Conservation (phyloP, 2,888 invertebrate species). For the Alviniconcha strummeri region DNA sequence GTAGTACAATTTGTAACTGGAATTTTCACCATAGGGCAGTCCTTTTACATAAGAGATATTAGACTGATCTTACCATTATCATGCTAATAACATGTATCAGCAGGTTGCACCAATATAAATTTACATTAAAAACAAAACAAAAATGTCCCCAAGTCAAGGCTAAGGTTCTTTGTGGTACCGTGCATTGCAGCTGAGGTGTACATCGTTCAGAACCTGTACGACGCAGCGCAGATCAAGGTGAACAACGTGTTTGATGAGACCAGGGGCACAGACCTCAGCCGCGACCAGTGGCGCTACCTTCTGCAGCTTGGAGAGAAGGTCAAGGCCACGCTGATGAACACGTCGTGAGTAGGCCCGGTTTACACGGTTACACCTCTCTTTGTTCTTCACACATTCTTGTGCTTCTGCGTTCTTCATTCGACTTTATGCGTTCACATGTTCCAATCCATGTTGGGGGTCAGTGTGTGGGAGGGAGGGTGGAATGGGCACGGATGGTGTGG, state of each 20-base stretch:
- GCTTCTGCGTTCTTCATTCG: not conserved
- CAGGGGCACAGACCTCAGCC: constrained; percentile 86
- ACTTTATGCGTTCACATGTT: not conserved
- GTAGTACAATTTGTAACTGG: too few relatives aligned
- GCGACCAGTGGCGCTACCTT: constrained; percentile 94
- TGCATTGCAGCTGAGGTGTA: constrained; percentile 85
- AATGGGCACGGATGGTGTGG: not conserved
- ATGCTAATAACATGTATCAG: too few relatives aligned
- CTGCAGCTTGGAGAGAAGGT: constrained; percentile 91
- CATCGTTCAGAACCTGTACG: constrained; percentile 95
- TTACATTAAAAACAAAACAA: too few relatives aligned
- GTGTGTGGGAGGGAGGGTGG: not conserved
- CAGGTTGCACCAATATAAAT: too few relatives aligned
- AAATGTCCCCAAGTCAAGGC: too few relatives aligned
- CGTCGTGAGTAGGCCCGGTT: constrained; percentile 77
- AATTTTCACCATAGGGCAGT: too few relatives aligned
- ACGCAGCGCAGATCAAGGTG: constrained; percentile 94
- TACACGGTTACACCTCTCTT: not conserved
- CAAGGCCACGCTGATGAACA: constrained; percentile 86
- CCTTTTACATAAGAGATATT: too few relatives aligned
- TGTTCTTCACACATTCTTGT: not conserved
- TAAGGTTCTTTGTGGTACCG: too few relatives aligned
- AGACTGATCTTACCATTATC: too few relatives aligned
- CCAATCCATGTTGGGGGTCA: not conserved
- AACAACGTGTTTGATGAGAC: constrained; percentile 82